Evolutionary conservation across 2,797 vertebrate genomes (phyloP).

Genomic region (Peromyscus nudipes): DNA sequence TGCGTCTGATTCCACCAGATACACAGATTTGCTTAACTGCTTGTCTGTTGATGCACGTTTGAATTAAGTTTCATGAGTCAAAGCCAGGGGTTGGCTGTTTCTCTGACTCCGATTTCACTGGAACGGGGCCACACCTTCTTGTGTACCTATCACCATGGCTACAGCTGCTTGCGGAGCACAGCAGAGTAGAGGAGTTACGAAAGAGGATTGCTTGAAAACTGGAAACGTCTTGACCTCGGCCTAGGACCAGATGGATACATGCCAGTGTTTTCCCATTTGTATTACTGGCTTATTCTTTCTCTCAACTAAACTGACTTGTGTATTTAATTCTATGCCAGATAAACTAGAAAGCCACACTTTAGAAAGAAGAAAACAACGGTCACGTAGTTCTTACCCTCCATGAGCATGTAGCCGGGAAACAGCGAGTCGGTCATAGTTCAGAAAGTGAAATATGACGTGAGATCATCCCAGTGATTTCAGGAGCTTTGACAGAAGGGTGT

Average conservation of each 20-base stretch:
- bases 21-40: neutral
- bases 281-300: neutral
- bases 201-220: slow-evolving; percentile 1
- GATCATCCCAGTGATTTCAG: neutral
- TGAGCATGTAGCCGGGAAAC: neutral
- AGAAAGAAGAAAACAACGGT: neutral
- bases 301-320: neutral
- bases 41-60: neutral
- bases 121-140: neutral
- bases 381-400: neutral
- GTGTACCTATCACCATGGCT: neutral
- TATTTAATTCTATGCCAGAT: neutral
- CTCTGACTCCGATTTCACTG: neutral
- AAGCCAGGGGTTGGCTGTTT: neutral
- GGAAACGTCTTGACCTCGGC: neutral
- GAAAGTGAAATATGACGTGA: neutral
- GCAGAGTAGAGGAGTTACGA: neutral
- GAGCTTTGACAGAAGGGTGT: neutral
- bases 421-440: neutral
- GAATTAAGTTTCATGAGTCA: neutral
- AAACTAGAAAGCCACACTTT: neutral
- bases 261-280: neutral
- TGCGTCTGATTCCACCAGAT: neutral
- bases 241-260: neutral
- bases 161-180: neutral